Evolutionary conservation across 2,888 invertebrate genomes (phyloP).

Genomic region (Drosophila setosimentum): DNA sequence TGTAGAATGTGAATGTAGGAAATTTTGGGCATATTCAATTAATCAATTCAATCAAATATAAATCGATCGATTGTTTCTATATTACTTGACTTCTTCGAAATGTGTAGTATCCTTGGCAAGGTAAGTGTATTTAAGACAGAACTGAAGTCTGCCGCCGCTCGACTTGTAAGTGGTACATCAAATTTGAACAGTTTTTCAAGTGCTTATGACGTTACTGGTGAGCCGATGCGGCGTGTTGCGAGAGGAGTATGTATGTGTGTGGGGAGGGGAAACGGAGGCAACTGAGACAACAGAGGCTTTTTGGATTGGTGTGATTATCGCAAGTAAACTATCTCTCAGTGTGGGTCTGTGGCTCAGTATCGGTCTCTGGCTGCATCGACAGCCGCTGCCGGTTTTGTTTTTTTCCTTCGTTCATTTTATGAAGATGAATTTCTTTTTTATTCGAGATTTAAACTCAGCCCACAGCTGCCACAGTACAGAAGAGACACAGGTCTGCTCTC

Average conservation of each 20-base stretch:
- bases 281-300: conserved; percentile 24
- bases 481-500: conserved; percentile 1
- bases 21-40: background rate
- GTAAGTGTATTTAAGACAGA: conserved; percentile 20
- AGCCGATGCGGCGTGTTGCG: background rate
- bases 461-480: conserved; percentile 5
- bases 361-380: conserved; percentile 37
- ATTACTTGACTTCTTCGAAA: background rate
- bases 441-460: conserved; percentile 58
- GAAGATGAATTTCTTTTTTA: conserved; percentile 80
- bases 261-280: conserved; percentile 1
- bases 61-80: background rate
- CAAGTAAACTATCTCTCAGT: conserved; percentile 76
- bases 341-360: conserved; percentile 26
- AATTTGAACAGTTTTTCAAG: conserved; percentile 79
- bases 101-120: background rate
- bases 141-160: conserved; percentile 35
- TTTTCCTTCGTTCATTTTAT: conserved; percentile 51
- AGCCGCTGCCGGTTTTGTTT: conserved; percentile 44
- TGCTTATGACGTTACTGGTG: conserved; percentile 60
- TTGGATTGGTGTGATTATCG: conserved; percentile 70
- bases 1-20: background rate
- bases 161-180: conserved; percentile 73
- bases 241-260: background rate
- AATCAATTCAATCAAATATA: too few species aligned